Percentiles rank a stretch among this genome's conserved stretches.
Evolutionary conservation across 2,113 vertebrate genomes (phyloP).

Genomic region (Morone chrysops): DNA sequence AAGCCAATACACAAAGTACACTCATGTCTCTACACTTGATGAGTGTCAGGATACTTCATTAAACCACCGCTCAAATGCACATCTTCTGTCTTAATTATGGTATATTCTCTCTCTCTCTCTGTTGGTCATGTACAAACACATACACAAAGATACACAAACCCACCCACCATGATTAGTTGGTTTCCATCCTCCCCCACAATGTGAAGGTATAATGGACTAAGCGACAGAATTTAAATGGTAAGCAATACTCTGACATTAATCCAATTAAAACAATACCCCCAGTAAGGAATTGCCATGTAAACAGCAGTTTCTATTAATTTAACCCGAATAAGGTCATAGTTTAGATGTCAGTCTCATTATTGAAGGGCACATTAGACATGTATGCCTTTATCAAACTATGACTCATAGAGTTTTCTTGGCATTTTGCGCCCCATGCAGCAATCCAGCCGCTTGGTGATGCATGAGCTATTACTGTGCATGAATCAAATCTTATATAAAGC

Average conservation of each 20-base stretch:
- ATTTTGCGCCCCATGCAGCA: constrained; percentile 22
- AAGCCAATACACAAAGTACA: constrained; percentile 16
- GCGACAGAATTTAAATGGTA: constrained; percentile 13
- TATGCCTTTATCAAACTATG: constrained; percentile 25
- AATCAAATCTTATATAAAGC: constrained; percentile 17
- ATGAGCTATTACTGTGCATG: constrained; percentile 14
- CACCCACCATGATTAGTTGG: constrained; percentile 1
- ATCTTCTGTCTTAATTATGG: constrained; percentile 16
- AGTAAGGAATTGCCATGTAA: not conserved
- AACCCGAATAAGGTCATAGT: constrained; percentile 21
- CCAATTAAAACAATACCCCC: constrained; percentile 18
- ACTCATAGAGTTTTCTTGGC: constrained; percentile 23
- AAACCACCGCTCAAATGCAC: constrained; percentile 5
- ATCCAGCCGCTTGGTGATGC: constrained; percentile 39
- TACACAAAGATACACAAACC: constrained; percentile 14
- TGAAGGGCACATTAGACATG: constrained; percentile 25
- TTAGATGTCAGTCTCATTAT: constrained; percentile 12
- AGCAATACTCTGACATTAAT: constrained; percentile 34
- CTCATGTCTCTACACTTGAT: not conserved
- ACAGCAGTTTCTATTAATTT: constrained; percentile 23
- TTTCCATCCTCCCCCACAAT: constrained; percentile 24
- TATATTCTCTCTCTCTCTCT: constrained; percentile 1
- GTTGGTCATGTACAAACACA: not conserved
- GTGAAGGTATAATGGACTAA: constrained; percentile 13
- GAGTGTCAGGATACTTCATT: constrained; percentile 7